Evolutionary conservation across 2,797 vertebrate species (phyloP).

Genomic region (Amblyopsis hoosieri): DNA sequence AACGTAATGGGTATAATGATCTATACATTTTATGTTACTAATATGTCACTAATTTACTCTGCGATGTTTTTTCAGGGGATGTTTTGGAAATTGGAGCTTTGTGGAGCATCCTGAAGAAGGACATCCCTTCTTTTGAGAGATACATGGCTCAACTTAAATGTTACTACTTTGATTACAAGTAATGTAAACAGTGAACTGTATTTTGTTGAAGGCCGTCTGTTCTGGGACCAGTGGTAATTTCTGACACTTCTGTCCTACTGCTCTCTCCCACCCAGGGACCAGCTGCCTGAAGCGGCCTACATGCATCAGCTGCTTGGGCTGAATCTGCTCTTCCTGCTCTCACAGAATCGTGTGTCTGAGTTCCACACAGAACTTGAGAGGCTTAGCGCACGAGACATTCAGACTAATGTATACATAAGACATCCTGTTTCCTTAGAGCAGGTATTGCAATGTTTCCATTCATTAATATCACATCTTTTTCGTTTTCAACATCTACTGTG

Average conservation of each 20-base stretch:
- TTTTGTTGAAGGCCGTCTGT: neutral
- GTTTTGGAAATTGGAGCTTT: conserved; percentile 93
- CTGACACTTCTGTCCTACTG: conserved; percentile 7
- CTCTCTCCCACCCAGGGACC: conserved; percentile 75
- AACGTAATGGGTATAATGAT: neutral
- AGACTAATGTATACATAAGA: conserved; percentile 93
- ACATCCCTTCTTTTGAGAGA: conserved; percentile 93
- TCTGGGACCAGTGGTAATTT: neutral
- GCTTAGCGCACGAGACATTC: conserved; percentile 88
- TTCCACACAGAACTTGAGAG: conserved; percentile 95
- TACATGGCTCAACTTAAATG: conserved; percentile 98
- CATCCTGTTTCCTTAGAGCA: conserved; percentile 95
- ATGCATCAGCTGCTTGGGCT: conserved; percentile 93
- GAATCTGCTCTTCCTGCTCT: conserved; percentile 95
- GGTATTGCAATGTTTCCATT: conserved; percentile 62
- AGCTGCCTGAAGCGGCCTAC: conserved; percentile 90
- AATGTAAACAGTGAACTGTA: conserved; percentile 42
- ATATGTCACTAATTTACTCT: neutral
- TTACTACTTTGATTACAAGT: conserved; percentile 98
- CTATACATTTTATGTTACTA: neutral
- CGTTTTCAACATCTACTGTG: neutral
- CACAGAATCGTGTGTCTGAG: conserved; percentile 95
- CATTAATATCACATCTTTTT: neutral
- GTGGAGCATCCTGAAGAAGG: conserved; percentile 94
- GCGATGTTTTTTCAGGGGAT: conserved; percentile 79